Conservation (phyloP, 2,888 invertebrate genomes). For the Carterocephalus palaemon region DNA sequence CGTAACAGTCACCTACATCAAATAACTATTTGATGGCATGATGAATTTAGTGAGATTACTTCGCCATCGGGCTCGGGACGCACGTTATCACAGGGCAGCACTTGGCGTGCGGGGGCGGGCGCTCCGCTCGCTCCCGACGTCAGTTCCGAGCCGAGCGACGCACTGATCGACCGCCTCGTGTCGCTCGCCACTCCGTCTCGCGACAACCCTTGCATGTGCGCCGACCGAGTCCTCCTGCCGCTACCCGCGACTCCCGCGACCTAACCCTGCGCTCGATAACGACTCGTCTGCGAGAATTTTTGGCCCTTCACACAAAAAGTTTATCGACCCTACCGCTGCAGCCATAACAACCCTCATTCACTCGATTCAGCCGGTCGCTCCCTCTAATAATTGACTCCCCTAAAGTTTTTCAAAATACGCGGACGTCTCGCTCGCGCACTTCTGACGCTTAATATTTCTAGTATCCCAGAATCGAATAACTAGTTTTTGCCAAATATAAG, state of each 20-base stretch:
- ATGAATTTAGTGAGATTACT: slow-evolving; percentile 54
- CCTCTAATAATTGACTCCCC: slow-evolving; percentile 77
- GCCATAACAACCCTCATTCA: slow-evolving; percentile 74
- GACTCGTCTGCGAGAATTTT: slow-evolving; percentile 34
- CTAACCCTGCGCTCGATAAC: slow-evolving; percentile 23
- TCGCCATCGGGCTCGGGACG: slow-evolving; percentile 48
- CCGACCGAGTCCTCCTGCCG: slow-evolving; percentile 39
- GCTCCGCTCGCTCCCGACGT: slow-evolving; percentile 58
- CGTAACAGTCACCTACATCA: slow-evolving; percentile 33
- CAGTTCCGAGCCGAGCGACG: slow-evolving; percentile 69
- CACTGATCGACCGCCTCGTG: slow-evolving; percentile 67
- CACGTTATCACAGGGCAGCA: slow-evolving; percentile 57
- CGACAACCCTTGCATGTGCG: slow-evolving; percentile 71
- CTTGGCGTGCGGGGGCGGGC: slow-evolving; percentile 63
- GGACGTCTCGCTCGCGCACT: slow-evolving; percentile 55
- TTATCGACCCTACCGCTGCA: slow-evolving; percentile 68
- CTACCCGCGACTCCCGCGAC: slow-evolving; percentile 24
- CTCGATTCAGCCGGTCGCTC: slow-evolving; percentile 67
- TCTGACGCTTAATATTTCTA: slow-evolving; percentile 66
- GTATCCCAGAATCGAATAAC: slow-evolving; percentile 46
- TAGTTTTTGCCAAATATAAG: slow-evolving; percentile 36
- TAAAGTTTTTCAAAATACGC: slow-evolving; percentile 67
- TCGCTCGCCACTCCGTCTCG: slow-evolving; percentile 49
- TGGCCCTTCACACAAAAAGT: slow-evolving; percentile 49
- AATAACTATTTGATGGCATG: slow-evolving; percentile 50